phyloP scores from a whole-genome alignment of 1,140 invertebrate species.

The Penaeus indicus region DNA sequence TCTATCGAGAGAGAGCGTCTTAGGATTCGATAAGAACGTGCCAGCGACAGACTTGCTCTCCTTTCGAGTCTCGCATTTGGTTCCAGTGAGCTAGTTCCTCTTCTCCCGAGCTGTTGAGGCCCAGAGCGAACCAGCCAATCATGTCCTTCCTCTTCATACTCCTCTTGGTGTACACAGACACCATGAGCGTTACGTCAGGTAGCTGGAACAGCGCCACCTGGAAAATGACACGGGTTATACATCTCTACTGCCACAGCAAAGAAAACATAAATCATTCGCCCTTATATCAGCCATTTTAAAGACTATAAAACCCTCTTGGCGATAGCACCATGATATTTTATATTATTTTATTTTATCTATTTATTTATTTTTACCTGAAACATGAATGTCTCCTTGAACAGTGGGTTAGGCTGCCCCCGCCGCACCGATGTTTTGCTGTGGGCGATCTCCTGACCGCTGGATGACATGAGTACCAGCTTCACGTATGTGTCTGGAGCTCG shows the following conservation, averaged over 20 bases:
- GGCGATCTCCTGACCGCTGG: slow-evolving; percentile 91
- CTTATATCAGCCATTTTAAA: not conserved
- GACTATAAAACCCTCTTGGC: not conserved
- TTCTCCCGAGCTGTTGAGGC: slow-evolving; percentile 90
- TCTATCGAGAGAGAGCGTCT: not conserved
- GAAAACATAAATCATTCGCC: not conserved
- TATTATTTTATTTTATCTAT: no score
- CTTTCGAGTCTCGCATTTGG: slow-evolving; percentile 84
- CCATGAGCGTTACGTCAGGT: slow-evolving; percentile 93
- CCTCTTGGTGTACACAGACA: slow-evolving; percentile 91
- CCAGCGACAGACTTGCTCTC: slow-evolving; percentile 82
- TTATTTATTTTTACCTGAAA: slow-evolving; percentile 81
- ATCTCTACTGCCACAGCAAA: not conserved
- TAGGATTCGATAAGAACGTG: slow-evolving; percentile 77
- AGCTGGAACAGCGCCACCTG: slow-evolving; percentile 94
- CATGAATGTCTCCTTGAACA: slow-evolving; percentile 96
- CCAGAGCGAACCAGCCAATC: slow-evolving; percentile 95
- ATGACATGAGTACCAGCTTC: slow-evolving; percentile 90
- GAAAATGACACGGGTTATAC: slow-evolving; percentile 24
- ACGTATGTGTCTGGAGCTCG: slow-evolving; percentile 91
- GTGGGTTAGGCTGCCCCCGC: slow-evolving; percentile 92
- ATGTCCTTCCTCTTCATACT: slow-evolving; percentile 95
- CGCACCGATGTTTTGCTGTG: slow-evolving; percentile 90
- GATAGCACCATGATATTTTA: not conserved
- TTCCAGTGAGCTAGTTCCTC: slow-evolving; percentile 95